phyloP scores from a whole-genome alignment of 2,113 vertebrate genomes.

The Peromyscus californicus region DNA sequence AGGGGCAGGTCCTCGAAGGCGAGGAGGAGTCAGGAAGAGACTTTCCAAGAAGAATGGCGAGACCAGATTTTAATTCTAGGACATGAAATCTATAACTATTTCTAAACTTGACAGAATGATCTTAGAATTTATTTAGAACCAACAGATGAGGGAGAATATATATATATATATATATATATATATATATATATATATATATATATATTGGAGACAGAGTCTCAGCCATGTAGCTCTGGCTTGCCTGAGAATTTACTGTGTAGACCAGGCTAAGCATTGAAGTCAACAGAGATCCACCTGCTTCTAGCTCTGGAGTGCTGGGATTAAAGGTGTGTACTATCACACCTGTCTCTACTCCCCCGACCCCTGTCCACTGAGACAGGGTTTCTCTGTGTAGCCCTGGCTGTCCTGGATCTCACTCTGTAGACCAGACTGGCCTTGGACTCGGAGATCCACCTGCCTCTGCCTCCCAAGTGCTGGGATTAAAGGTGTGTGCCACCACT shows the following conservation, averaged over 20 bases:
- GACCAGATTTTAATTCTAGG: slow-evolving; percentile 49
- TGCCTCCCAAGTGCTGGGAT: not conserved
- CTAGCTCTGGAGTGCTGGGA: not conserved
- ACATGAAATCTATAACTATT: not conserved
- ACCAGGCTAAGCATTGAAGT: rapidly evolving
- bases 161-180: too few relatives aligned
- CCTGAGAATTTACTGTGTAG: not conserved
- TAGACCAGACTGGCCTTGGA: not conserved
- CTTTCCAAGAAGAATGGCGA: not conserved
- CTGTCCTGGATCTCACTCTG: not conserved
- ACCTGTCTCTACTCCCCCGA: not conserved
- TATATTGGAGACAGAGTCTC: not conserved
- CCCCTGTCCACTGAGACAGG: not conserved
- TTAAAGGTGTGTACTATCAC: not conserved
- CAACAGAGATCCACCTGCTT: not conserved
- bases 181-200: too few relatives aligned
- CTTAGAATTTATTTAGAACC: slow-evolving; percentile 56
- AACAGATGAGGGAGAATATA: not conserved
- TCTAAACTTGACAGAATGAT: slow-evolving; percentile 30
- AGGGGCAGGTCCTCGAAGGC: not conserved
- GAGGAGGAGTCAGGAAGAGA: not conserved
- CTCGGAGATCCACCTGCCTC: not conserved
- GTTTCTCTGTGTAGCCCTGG: not conserved
- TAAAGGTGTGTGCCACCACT: not conserved
- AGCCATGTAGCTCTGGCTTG: not conserved